phyloP scores from a whole-genome alignment of 2,113 vertebrate species.

The Ariopsis seemanni region DNA sequence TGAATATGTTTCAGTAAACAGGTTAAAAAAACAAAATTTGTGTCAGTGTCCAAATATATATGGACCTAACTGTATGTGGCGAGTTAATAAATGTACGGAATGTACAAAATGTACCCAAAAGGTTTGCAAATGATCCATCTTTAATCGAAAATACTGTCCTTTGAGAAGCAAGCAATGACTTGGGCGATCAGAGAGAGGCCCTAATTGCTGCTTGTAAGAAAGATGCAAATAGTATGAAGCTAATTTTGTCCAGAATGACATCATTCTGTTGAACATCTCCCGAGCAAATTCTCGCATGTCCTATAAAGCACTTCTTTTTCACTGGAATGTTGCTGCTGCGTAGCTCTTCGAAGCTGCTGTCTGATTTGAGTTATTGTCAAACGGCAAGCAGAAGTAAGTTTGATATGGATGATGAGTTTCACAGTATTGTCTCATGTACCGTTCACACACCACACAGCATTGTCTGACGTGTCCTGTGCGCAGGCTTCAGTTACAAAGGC shows the following conservation, averaged over 20 bases:
- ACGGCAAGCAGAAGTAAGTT: conserved; percentile 10
- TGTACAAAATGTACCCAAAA: background rate
- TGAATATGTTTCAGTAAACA: too few species aligned
- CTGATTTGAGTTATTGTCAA: background rate
- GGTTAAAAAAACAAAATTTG: too few species aligned
- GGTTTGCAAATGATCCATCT: background rate
- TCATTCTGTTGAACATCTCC: background rate
- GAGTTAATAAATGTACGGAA: background rate
- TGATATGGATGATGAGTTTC: background rate
- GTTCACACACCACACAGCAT: background rate
- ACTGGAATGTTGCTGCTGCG: background rate
- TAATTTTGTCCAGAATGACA: background rate
- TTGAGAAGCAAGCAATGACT: background rate
- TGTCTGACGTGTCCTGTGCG: conserved; percentile 22
- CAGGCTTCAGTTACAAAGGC: conserved; percentile 89
- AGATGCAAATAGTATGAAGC: background rate
- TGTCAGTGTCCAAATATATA: too few species aligned
- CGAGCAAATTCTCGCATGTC: background rate
- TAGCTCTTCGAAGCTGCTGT: background rate
- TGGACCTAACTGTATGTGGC: too few species aligned
- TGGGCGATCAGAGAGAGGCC: background rate
- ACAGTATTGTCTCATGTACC: background rate
- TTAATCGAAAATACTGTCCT: background rate
- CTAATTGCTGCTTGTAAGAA: background rate
- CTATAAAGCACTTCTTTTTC: background rate